A percentile compares a stretch with the other conserved stretches of the same genome.
These are phyloP conservation scores for Miltochrista miniata DNA, from an alignment of 2,888 invertebrate genomes.

Conservation along the genomic window DNA sequence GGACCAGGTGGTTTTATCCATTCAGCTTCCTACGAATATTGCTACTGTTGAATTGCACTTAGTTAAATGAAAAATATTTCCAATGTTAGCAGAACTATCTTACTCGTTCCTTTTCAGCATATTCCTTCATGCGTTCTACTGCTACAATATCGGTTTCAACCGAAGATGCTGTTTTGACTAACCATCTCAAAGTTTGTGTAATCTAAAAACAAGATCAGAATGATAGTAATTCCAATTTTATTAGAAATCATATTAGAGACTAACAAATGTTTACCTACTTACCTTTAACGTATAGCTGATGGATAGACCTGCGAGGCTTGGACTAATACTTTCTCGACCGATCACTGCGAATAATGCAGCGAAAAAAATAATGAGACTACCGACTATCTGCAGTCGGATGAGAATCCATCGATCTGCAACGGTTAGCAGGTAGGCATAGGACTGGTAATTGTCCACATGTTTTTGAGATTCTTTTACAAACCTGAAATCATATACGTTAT, in stretches of 20 bases:
- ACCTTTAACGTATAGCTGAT: slow-evolving; percentile 95
- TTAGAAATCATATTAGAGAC: neutral
- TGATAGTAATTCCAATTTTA: neutral
- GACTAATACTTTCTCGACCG: slow-evolving; percentile 86
- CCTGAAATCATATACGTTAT: slow-evolving; percentile 56
- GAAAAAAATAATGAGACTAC: slow-evolving; percentile 97
- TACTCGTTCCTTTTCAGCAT: slow-evolving; percentile 91
- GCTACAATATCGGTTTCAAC: slow-evolving; percentile 99
- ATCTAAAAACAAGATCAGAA: slow-evolving; percentile 82
- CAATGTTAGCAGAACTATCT: slow-evolving; percentile 7
- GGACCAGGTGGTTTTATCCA: slow-evolving; percentile 88
- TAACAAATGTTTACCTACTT: neutral
- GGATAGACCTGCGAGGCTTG: slow-evolving; percentile 94
- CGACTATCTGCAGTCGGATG: slow-evolving; percentile 97
- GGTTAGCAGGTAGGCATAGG: slow-evolving; percentile 95
- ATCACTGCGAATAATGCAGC: slow-evolving; percentile 96
- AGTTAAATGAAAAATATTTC: neutral
- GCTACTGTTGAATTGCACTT: neutral
- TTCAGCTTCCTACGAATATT: slow-evolving; percentile 85
- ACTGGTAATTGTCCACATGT: slow-evolving; percentile 96
- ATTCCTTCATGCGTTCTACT: slow-evolving; percentile 98
- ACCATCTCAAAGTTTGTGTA: slow-evolving; percentile 97
- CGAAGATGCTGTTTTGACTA: slow-evolving; percentile 97
- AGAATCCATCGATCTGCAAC: slow-evolving; percentile 98
- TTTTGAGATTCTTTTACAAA: slow-evolving; percentile 95